Percentiles rank a stretch among this genome's conserved stretches.
Evolutionary conservation across 2,888 invertebrate species (phyloP).

Genomic region (Nomada goodeniana): DNA sequence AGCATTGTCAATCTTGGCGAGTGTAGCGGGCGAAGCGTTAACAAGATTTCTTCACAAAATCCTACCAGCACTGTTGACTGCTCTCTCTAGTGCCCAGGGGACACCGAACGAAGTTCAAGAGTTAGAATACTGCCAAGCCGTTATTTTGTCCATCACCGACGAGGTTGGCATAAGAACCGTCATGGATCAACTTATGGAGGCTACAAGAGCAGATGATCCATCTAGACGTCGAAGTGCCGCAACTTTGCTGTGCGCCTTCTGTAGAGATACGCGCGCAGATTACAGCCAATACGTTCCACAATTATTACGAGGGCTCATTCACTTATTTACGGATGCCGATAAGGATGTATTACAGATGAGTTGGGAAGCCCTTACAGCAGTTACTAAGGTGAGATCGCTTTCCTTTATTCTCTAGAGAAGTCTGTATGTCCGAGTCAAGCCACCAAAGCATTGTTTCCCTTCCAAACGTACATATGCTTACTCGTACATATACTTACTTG

Average conservation of each 20-base stretch:
- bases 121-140: slow-evolving; percentile 96
- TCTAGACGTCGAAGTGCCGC: slow-evolving; percentile 92
- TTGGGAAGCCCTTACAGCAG: slow-evolving; percentile 96
- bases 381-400: slow-evolving; percentile 88
- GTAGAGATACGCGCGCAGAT: slow-evolving; percentile 94
- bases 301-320: slow-evolving; percentile 93
- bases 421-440: not conserved
- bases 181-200: slow-evolving; percentile 93
- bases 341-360: slow-evolving; percentile 92
- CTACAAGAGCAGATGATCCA: slow-evolving; percentile 88
- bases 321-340: slow-evolving; percentile 93
- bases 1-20: slow-evolving; percentile 96
- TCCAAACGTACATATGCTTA: not conserved
- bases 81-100: slow-evolving; percentile 90
- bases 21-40: slow-evolving; percentile 97
- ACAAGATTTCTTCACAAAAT: slow-evolving; percentile 96
- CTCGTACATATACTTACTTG: not conserved
- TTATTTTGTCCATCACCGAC: slow-evolving; percentile 95
- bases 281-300: slow-evolving; percentile 95
- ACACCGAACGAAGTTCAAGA: slow-evolving; percentile 89
- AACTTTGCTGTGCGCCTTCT: slow-evolving; percentile 95
- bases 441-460: not conserved
- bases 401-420: not conserved
- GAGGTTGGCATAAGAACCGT: slow-evolving; percentile 94
- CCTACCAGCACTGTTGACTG: slow-evolving; percentile 94